Base-by-base conservation (phyloP, 2,888 invertebrate genomes). In the Papilio protenor region DNA sequence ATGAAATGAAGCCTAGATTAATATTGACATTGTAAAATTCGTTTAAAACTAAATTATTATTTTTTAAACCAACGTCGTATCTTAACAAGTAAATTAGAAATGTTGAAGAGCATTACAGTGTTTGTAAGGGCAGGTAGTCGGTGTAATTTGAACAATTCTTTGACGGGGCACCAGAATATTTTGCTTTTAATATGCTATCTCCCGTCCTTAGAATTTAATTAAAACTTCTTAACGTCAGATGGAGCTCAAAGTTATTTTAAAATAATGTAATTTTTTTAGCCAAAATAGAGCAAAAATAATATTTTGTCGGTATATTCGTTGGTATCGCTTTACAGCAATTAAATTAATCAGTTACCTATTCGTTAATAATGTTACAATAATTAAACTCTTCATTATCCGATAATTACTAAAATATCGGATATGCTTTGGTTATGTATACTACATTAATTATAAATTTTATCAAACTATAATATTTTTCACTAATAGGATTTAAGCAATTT, bases 121-220 rank as follows among this genome's bases (percentile, higher is more conserved):
- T 33, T 64, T 33, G 27, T 64, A 33, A 64, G 33, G 57, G 55
- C 10, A 72, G n/a, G 49, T 18, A n/a, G 14, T 55, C 64, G 64
- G 27, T 49, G 47, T 47, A 64, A 74, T 64, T 75, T 59, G 23
- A 47, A 69, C 55, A 55, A 59, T 70, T 70, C 75, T 75, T 75
- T 75, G 45, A 40, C 70, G 57, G 27, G 57, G 75, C 45, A 27
- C 16, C 45, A 45, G 57, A 27, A 83, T 82, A 81, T 86, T 85
- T 82, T 85, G 84, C 87, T 88, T 89, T 90, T 88, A 88, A 89
- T 88, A 87, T 85, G 85, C 80, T 83, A 77, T 85, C 85, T 84
- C 84, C 85, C 80, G 83, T 82, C 84, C 83, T 82, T 85, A 79
- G 86, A 87, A 89, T 91, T 91, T 90, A 91, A 91, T 91, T 90